Conservation (phyloP, 1,140 invertebrate genomes). For the Wiebesia pumilae region DNA sequence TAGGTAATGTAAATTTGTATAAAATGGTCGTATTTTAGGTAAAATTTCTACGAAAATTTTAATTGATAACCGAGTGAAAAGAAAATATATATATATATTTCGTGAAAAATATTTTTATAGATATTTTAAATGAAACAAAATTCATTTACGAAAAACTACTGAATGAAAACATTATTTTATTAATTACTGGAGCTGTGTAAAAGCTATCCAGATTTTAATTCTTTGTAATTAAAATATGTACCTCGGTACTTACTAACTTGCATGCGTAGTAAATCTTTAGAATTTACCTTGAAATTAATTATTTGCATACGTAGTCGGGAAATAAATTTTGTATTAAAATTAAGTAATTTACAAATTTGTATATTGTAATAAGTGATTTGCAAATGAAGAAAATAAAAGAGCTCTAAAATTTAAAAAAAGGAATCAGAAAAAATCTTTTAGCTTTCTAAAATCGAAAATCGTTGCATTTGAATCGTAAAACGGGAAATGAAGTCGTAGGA, state of each 20-base stretch:
- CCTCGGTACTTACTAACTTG: neutral
- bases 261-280: neutral
- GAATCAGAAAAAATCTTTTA: neutral
- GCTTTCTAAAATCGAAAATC: constrained; percentile 29
- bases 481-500: constrained; percentile 35
- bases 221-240: neutral
- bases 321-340: neutral
- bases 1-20: too few species aligned
- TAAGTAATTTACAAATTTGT: neutral
- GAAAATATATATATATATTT: too few species aligned
- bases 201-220: too few species aligned
- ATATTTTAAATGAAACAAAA: neutral
- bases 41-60: too few species aligned
- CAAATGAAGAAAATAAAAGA: neutral
- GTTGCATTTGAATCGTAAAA: constrained; percentile 40
- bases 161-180: too few species aligned
- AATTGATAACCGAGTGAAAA: too few species aligned
- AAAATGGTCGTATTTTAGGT: too few species aligned
- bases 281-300: neutral
- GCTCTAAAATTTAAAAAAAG: constrained; percentile 4
- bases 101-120: neutral
- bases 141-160: too few species aligned
- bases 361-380: neutral
- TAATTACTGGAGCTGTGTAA: too few species aligned
- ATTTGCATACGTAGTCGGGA: neutral